Conservation (phyloP, 2,888 invertebrate species). For the Calephelis perditalis region DNA sequence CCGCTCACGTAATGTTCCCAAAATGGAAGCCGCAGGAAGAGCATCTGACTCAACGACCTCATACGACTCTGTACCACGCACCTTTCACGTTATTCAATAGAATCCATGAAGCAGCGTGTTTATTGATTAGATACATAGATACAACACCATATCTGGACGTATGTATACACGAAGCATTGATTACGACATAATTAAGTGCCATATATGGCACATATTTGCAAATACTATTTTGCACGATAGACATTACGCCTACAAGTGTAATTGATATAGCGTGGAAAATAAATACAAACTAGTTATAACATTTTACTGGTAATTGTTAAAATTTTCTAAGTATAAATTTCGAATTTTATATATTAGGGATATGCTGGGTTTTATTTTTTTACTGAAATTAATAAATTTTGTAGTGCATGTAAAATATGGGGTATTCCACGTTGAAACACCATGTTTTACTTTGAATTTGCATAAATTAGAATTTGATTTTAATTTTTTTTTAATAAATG, state of each 20-base stretch:
- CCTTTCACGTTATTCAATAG: constrained; percentile 64
- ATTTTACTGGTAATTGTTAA: no score
- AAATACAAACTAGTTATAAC: no score
- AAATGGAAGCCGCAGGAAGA: constrained; percentile 67
- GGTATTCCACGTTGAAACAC: no score
- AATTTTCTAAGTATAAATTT: no score
- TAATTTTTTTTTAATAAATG: no score
- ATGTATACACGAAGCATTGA: constrained; percentile 24
- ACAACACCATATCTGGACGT: constrained; percentile 40
- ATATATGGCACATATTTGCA: constrained; percentile 2
- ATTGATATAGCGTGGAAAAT: no score
- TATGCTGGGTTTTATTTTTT: no score
- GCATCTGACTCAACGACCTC: constrained; percentile 67
- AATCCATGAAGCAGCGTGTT: constrained; percentile 52
- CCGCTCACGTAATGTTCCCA: constrained; percentile 62
- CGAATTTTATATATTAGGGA: no score
- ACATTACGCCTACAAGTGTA: background rate
- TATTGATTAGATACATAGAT: constrained; percentile 40
- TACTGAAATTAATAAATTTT: no score
- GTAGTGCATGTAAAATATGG: no score
- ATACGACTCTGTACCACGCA: constrained; percentile 43
- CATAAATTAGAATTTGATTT: no score
- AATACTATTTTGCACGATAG: background rate
- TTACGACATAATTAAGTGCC: constrained; percentile 17
- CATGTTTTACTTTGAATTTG: no score